Conservation (phyloP, 1,140 invertebrate genomes). For the Pteromalus puparum region DNA sequence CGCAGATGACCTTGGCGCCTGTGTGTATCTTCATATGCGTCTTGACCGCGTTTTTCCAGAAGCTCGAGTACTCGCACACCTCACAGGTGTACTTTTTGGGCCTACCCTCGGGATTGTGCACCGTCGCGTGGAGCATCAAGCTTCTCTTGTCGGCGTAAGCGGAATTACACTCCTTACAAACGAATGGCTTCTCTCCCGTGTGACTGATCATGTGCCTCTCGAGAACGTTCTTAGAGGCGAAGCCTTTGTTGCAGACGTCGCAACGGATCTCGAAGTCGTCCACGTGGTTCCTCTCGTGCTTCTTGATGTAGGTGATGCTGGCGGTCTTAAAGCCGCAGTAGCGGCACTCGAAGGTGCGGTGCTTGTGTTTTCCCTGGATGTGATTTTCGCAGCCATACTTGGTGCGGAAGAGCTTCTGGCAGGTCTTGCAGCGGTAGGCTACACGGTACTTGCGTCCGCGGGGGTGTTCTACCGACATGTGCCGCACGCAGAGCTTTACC, state of each 20-base stretch:
- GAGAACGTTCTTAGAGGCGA: constrained; percentile 66
- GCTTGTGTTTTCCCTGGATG: constrained; percentile 46
- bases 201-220: constrained; percentile 70
- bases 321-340: constrained; percentile 44
- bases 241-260: constrained; percentile 66
- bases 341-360: constrained; percentile 34
- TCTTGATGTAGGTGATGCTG: constrained; percentile 47
- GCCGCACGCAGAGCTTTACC: constrained; percentile 55
- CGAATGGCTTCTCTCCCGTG: constrained; percentile 85
- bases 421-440: constrained; percentile 51
- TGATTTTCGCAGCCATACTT: constrained; percentile 52
- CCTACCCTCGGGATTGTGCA: constrained; percentile 61
- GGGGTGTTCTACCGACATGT: constrained; percentile 56
- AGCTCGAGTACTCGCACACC: constrained; percentile 66
- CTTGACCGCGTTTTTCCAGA: constrained; percentile 80
- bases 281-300: constrained; percentile 65
- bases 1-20: constrained; percentile 74
- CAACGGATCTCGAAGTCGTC: constrained; percentile 65
- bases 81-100: constrained; percentile 71
- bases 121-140: constrained; percentile 63
- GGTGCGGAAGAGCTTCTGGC: constrained; percentile 45
- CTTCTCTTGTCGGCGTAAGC: constrained; percentile 66
- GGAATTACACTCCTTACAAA: constrained; percentile 83
- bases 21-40: constrained; percentile 86
- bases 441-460: constrained; percentile 37